Percentiles rank a stretch among this genome's conserved stretches.
These are phyloP conservation scores for Epinephelus moara DNA, from an alignment of 2,113 vertebrate species.

Conservation along the genomic window DNA sequence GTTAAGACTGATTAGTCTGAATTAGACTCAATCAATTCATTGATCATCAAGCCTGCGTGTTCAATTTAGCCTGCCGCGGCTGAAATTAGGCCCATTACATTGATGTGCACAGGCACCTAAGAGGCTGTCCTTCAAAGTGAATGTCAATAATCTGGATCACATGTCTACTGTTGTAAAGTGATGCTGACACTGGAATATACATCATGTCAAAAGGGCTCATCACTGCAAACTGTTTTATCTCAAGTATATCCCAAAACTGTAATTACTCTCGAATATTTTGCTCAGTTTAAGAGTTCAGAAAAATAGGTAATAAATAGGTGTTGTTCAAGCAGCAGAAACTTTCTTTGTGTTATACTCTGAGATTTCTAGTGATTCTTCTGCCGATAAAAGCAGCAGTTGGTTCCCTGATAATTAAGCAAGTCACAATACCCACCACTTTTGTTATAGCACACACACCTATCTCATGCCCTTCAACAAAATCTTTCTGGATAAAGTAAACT, in stretches of 20 bases:
- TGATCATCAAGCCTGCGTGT: slow-evolving; percentile 37
- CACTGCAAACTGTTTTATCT: not conserved
- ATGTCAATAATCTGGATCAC: slow-evolving; percentile 12
- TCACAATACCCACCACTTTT: no score
- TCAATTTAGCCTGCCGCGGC: not conserved
- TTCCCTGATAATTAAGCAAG: no score
- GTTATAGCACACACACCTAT: no score
- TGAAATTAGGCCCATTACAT: slow-evolving; percentile 16
- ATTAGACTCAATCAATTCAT: slow-evolving; percentile 56
- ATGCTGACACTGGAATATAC: not conserved
- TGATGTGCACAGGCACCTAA: not conserved
- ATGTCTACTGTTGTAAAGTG: not conserved
- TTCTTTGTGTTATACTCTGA: not conserved
- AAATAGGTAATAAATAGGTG: not conserved
- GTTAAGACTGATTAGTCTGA: slow-evolving; percentile 43
- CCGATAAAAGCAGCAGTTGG: not conserved
- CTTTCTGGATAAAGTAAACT: no score
- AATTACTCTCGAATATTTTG: not conserved
- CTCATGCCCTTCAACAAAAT: no score
- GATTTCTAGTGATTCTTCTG: not conserved
- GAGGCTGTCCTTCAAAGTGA: slow-evolving; percentile 2
- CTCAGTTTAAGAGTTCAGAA: not conserved
- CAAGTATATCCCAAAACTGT: not conserved
- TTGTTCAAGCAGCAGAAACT: not conserved
- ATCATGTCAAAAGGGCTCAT: not conserved